phyloP scores from a whole-genome alignment of 2,888 invertebrate species.

The Dryadula phaetusa region DNA sequence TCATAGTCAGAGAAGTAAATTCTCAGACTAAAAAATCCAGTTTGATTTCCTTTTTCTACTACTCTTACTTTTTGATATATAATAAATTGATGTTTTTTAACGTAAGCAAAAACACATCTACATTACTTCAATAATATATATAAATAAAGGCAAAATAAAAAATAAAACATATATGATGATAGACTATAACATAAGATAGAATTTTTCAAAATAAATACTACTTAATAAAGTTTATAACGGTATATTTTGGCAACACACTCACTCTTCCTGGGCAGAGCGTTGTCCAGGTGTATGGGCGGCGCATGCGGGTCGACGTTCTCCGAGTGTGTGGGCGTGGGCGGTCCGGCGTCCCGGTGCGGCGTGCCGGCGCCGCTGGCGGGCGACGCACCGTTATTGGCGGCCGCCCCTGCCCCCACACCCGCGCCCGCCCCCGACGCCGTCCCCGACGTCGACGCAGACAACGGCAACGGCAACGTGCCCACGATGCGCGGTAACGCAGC shows the following conservation, averaged over 20 bases:
- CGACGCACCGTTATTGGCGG: conserved; percentile 53
- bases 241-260: conserved; percentile 23
- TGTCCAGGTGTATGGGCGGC: conserved; percentile 79
- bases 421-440: conserved; percentile 51
- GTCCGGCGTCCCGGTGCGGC: conserved; percentile 77
- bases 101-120: no score
- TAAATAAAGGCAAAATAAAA: no score
- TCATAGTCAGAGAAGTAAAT: no score
- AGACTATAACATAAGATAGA: no score
- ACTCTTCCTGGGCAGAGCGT: conserved; percentile 81
- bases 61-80: no score
- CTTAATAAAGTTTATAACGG: no score
- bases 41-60: no score
- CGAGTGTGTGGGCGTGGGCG: conserved; percentile 79
- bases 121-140: no score
- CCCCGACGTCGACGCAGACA: conserved; percentile 54
- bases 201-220: no score
- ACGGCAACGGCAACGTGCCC: conserved; percentile 77
- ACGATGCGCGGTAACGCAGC: conserved; percentile 84
- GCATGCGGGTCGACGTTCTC: conserved; percentile 76
- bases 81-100: no score
- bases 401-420: conserved; percentile 54
- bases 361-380: conserved; percentile 63
- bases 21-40: no score
- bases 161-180: no score